phyloP scores from a whole-genome alignment of 2,797 vertebrate genomes.

The Darevskia nairensis region DNA sequence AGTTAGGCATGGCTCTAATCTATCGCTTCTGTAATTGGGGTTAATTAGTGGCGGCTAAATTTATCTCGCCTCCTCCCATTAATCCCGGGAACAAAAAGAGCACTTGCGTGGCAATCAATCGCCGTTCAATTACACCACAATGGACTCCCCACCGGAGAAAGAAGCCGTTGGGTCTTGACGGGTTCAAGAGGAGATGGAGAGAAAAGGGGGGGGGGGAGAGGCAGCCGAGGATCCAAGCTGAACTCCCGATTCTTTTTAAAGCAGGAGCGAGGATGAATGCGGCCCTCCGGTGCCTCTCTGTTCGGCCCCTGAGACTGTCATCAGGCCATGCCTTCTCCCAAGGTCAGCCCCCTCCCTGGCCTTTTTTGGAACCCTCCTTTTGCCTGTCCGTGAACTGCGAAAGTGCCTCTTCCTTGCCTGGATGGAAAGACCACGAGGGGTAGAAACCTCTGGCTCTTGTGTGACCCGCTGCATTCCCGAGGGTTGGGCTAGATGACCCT shows the following conservation, averaged over 20 bases:
- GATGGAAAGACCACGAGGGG: too few relatives aligned
- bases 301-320: too few relatives aligned
- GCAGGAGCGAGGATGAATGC: not conserved
- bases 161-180: not conserved
- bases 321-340: too few relatives aligned
- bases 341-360: too few relatives aligned
- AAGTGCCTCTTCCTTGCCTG: too few relatives aligned
- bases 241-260: not conserved
- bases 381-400: too few relatives aligned
- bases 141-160: slow-evolving; percentile 20
- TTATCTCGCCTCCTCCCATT: slow-evolving; percentile 70
- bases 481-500: too few relatives aligned
- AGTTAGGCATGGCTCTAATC: slow-evolving; percentile 48
- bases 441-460: too few relatives aligned
- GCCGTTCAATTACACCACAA: slow-evolving; percentile 73
- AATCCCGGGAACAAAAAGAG: slow-evolving; percentile 74
- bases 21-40: slow-evolving; percentile 75
- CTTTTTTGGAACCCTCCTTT: too few relatives aligned
- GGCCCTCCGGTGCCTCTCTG: too few relatives aligned
- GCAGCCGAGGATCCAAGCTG: not conserved
- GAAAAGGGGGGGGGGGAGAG: too few relatives aligned
- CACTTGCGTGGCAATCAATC: slow-evolving; percentile 72
- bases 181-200: not conserved
- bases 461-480: too few relatives aligned
- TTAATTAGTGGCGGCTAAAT: slow-evolving; percentile 76